Evolutionary conservation across 2,888 invertebrate genomes (phyloP).

Genomic region (Ariolimax columbianus): DNA sequence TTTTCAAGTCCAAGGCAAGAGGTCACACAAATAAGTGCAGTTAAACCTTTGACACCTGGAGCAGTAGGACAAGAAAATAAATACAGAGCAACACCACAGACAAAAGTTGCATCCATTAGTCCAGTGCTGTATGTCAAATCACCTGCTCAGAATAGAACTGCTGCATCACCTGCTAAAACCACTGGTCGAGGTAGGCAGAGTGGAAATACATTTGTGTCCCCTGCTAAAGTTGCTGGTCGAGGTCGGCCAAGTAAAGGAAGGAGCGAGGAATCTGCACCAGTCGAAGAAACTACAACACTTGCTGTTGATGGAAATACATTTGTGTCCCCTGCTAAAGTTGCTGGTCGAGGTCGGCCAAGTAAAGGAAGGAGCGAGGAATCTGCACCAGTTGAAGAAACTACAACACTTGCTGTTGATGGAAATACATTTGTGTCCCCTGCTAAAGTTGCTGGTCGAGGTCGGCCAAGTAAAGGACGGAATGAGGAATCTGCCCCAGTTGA

Average conservation of each 20-base stretch:
- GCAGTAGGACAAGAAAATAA: background rate
- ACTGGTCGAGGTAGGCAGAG: background rate
- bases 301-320: background rate
- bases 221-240: background rate
- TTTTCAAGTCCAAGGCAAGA: background rate
- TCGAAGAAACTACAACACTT: background rate
- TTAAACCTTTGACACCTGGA: background rate
- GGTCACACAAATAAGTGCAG: background rate
- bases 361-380: background rate
- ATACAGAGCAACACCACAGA: background rate
- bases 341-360: background rate
- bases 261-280: background rate
- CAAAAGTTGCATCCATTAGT: background rate
- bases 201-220: background rate
- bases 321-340: slow-evolving; percentile 19
- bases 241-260: background rate
- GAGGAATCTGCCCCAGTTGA: background rate
- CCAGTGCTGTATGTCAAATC: background rate
- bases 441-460: background rate
- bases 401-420: background rate
- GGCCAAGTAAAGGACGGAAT: background rate
- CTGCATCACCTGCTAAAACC: background rate
- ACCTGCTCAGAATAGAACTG: slow-evolving; percentile 2
- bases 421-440: slow-evolving; percentile 1
- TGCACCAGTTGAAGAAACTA: background rate